Percentiles rank a stretch among this genome's conserved stretches.
Conservation (phyloP, 2,113 vertebrate genomes). For the Myiopsitta monachus region DNA sequence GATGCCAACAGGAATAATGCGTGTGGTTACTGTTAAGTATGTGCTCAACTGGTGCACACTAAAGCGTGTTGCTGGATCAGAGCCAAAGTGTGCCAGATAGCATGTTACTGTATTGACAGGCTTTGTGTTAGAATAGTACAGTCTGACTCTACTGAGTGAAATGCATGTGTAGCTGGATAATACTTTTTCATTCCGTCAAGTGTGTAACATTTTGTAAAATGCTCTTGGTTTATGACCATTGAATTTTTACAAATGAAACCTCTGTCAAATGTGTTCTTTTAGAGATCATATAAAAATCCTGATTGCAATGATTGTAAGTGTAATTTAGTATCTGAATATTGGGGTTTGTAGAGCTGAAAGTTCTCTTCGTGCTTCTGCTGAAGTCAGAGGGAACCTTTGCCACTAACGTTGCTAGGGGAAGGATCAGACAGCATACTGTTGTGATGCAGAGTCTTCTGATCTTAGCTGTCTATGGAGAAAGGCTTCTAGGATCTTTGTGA, state of each 20-base stretch:
- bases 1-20: background rate
- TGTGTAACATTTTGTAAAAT: background rate
- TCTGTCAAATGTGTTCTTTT: background rate
- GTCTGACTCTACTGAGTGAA: background rate
- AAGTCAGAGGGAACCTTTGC: background rate
- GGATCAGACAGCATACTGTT: background rate
- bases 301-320: background rate
- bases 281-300: conserved; percentile 54
- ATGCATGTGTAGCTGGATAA: background rate
- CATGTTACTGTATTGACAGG: background rate
- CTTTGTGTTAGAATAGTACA: background rate
- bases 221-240: background rate
- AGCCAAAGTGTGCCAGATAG: background rate
- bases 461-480: background rate
- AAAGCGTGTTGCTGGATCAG: background rate
- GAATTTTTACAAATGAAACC: background rate
- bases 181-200: background rate
- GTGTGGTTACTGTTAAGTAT: background rate
- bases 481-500: background rate
- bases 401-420: background rate
- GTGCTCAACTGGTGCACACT: background rate
- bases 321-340: background rate
- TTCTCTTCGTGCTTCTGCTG: background rate
- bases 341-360: background rate
- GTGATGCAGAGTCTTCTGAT: background rate